Evolutionary conservation across 2,113 vertebrate genomes (phyloP), one percentile per base, ranked within the genome.

Genomic region (Chamaea fasciata): DNA sequence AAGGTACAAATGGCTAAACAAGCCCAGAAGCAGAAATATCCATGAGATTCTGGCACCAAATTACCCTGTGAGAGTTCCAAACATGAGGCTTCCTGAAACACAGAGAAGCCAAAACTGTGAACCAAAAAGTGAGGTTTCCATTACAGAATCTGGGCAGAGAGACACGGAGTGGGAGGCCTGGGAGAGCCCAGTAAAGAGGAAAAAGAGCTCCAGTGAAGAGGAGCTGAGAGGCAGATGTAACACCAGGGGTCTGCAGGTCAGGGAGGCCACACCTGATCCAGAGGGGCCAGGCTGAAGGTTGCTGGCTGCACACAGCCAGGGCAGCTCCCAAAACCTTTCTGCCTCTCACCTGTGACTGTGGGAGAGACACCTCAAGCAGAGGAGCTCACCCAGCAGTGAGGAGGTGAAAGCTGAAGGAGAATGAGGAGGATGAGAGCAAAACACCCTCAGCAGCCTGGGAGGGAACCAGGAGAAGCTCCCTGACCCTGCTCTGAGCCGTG

Each of bases 171-270:
- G 16, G 62, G 37, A 67, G 20, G 16, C 13, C 52, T 53, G 49
- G 59, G 35, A 31, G 27, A 89, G 35, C 24, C 35, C 52, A 21
- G 10, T 0, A 18, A 18, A 0, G 3, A 65, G 69, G 47, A 23
- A 35, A 49, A 49, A 0, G 2, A 8, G 22, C 13, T 55, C 9
- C 35, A 8, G 30, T 2, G 2, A 4, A 1, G 4, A 42, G 20
- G 71, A 77, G 30, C 76, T 15, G 50, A 52, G 52, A 30, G 44
- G 46, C 71, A 81, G 68, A n/a, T 42, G 23, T 24, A 19, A 46
- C 44, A 46, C 44, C 17, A 0, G 0, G 33, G 15, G 0, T 83
- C 26, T 44, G 13, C 3, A 0, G 1, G 0, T 9, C 69, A 20
- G 7, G 28, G 47, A 30, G 24, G 37, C 8, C 30, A 65, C 37